Percentiles rank a stretch among this genome's conserved stretches.
Conservation (phyloP, 2,888 invertebrate genomes). For the Keiferia lycopersicella region DNA sequence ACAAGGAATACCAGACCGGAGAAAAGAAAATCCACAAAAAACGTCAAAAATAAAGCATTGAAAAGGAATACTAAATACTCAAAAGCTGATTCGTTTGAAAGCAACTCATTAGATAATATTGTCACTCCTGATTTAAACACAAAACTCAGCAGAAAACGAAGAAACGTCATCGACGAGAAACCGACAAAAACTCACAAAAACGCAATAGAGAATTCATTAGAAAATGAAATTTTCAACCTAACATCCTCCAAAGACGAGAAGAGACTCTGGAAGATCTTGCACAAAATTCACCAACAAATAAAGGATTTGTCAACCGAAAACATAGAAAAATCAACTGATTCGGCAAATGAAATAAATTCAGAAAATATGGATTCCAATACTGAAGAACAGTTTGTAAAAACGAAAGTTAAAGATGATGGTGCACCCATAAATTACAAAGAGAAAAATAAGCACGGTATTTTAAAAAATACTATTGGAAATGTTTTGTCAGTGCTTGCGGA, state of each 20-base stretch:
- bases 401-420: conserved; percentile 51
- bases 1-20: conserved; percentile 32
- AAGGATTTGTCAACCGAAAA: conserved; percentile 47
- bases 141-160: conserved; percentile 33
- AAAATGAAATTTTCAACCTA: conserved; percentile 52
- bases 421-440: conserved; percentile 47
- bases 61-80: conserved; percentile 33
- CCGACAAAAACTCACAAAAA: conserved; percentile 9
- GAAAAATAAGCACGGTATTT: conserved; percentile 50
- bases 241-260: conserved; percentile 41
- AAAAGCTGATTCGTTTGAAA: conserved; percentile 34
- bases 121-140: conserved; percentile 34
- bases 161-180: conserved; percentile 34
- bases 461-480: conserved; percentile 58
- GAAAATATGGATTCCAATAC: conserved; percentile 36
- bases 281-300: conserved; percentile 53
- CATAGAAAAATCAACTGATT: conserved; percentile 26
- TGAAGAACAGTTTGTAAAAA: conserved; percentile 47
- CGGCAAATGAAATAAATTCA: conserved; percentile 13
- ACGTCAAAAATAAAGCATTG: conserved; percentile 31
- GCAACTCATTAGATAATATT: conserved; percentile 28
- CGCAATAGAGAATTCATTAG: conserved; percentile 30
- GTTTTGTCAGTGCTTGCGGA: conserved; percentile 57
- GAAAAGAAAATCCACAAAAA: conserved; percentile 32
- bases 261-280: conserved; percentile 53